phyloP scores from a whole-genome alignment of 2,113 vertebrate genomes.

The Neodon shergylaensis region DNA sequence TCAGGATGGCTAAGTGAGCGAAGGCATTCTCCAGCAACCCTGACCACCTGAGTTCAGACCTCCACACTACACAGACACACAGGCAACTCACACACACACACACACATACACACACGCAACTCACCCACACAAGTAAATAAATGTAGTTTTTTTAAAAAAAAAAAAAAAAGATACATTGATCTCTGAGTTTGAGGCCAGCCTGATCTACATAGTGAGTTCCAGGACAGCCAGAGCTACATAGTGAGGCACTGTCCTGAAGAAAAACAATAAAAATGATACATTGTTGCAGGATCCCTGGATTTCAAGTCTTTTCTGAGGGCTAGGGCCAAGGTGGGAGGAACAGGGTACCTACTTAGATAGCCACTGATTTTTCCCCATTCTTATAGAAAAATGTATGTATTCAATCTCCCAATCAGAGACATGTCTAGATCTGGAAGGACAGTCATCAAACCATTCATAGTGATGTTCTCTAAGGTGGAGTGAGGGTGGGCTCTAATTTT shows the following conservation, averaged over 20 bases:
- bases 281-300: background rate
- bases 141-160: background rate
- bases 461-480: slow-evolving; percentile 3
- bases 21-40: background rate
- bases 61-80: too few species aligned
- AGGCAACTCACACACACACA: too few species aligned
- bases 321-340: background rate
- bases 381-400: background rate
- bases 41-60: background rate
- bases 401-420: background rate
- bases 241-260: background rate
- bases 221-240: background rate
- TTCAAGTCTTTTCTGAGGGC: background rate
- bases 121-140: background rate
- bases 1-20: background rate
- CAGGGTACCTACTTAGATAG: background rate
- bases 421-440: background rate
- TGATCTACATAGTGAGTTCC: background rate
- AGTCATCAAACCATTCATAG: background rate
- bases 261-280: background rate
- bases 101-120: background rate
- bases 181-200: background rate
- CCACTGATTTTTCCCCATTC: background rate
- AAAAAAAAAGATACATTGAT: background rate
- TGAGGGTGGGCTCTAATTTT: background rate